Conservation (phyloP, 2,113 vertebrate species). For the Podiceps cristatus region DNA sequence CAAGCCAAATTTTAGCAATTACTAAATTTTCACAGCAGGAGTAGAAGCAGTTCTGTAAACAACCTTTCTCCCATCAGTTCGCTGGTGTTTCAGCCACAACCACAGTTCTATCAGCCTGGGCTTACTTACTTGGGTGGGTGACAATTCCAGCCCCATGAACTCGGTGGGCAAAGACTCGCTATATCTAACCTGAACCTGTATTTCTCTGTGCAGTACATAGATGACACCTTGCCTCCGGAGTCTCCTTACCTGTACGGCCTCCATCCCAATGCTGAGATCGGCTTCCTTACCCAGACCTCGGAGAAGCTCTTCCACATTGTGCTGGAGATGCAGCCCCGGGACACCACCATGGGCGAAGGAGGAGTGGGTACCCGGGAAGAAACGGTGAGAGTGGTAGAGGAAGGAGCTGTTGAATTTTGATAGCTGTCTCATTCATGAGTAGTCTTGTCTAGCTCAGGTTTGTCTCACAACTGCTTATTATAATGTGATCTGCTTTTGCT, state of each 20-base stretch:
- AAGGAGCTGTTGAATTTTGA: not conserved
- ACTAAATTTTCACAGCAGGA: not conserved
- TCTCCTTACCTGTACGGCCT: slow-evolving; percentile 94
- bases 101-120: not conserved
- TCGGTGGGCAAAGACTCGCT: not conserved
- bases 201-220: slow-evolving; percentile 85
- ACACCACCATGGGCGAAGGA: slow-evolving; percentile 74
- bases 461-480: not conserved
- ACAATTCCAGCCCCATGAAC: fast-evolving
- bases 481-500: not conserved
- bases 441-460: not conserved
- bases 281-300: slow-evolving; percentile 90
- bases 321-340: slow-evolving; percentile 92
- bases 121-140: not conserved
- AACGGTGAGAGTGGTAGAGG: slow-evolving; percentile 78
- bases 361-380: slow-evolving; percentile 80
- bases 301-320: slow-evolving; percentile 89
- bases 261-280: slow-evolving; percentile 95
- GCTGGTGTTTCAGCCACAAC: not conserved
- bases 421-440: not conserved
- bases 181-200: not conserved
- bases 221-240: slow-evolving; percentile 85
- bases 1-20: not conserved
- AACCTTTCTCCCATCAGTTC: not conserved
- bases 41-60: not conserved